Evolutionary conservation across 2,888 invertebrate genomes (phyloP), one percentile per base, ranked within the genome.

Genomic region (Drosophila neutralis): DNA sequence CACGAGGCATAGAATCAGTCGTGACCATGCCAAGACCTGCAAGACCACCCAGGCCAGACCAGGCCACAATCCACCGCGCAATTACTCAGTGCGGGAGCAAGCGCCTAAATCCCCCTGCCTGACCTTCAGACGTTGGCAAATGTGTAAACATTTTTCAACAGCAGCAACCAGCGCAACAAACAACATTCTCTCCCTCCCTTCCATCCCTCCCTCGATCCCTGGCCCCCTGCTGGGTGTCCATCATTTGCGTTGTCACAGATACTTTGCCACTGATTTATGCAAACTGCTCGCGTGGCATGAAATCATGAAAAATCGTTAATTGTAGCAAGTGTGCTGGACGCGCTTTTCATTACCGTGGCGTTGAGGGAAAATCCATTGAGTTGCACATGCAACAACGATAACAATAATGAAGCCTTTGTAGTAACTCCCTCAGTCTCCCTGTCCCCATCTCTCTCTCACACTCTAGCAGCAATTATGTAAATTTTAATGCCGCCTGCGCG

Each of bases 221-320:
- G 11, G 21, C n/a, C 21, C 21, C 45, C 11, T 21, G 45, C 15
- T 45, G 45, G 7, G 15, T 15, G 64, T 45, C 40, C 67, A 68
- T 68, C 67, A 51, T 42, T 36, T 69, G 42, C 57, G 84, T 81
- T 88, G 87, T 86, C 86, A 81, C 81, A 85, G 88, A 88, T 88
- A 88, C 87, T 85, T 88, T 83, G 87, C 80, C 84, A 72, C 87
- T 86, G 85, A 86, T 86, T 86, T 88, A 86, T 86, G 89, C 76
- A 88, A 83, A 86, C 83, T 88, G 87, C 77, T 70, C 70, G 76
- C 67, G 59, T 67, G 67, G 68, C 42, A 64, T 69, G 73, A 60
- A 83, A 86, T 85, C 89, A 76, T 82, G 87, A 88, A 83, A 86
- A 86, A 86, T 86, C 87, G 87, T 87, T 86, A 87, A 85, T 86